Conservation (phyloP, 2,888 invertebrate species). For the Platycnemis pennipes region DNA sequence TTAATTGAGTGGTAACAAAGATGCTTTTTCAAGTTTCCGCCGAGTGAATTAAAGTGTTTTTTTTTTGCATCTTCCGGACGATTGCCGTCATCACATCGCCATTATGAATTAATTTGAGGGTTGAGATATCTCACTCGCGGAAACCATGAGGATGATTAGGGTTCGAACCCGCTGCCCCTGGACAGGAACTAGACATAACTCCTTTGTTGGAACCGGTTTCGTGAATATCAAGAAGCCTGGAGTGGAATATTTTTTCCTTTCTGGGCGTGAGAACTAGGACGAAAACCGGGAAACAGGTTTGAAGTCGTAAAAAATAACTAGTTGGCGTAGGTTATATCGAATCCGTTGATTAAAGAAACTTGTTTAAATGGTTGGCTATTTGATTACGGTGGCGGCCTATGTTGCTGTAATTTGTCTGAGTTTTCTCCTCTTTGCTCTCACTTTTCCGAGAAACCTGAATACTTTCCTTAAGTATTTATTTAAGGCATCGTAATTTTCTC, state of each 20-base stretch:
- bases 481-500: neutral
- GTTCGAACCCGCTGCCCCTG: neutral
- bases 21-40: neutral
- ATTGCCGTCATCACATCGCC: neutral
- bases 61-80: neutral
- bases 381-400: neutral
- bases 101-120: neutral
- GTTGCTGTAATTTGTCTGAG: neutral
- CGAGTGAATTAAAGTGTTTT: neutral
- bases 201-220: neutral
- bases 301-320: neutral
- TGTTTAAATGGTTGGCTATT: neutral
- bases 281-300: conserved; percentile 23
- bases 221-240: conserved; percentile 3
- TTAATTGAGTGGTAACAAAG: neutral
- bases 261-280: neutral
- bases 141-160: neutral
- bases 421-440: neutral
- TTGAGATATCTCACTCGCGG: neutral
- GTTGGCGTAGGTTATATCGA: conserved; percentile 1
- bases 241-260: neutral
- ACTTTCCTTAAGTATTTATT: neutral
- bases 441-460: neutral
- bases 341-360: neutral
- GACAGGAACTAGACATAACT: neutral